These are phyloP conservation scores for Diogma glabrata DNA, from an alignment of 2,888 invertebrate species.

Conservation along the genomic window DNA sequence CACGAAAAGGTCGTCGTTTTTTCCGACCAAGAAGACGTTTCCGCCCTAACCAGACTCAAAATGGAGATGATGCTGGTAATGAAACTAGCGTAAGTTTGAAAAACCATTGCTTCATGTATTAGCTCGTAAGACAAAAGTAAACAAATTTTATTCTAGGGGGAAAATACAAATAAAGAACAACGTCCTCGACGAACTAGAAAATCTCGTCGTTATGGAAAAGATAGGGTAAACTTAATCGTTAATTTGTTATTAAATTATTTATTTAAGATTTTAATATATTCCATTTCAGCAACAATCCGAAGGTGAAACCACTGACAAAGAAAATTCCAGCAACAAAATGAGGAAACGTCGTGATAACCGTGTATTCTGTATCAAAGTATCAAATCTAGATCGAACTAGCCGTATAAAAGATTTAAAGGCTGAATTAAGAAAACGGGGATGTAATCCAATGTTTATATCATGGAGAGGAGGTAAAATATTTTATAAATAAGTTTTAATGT, in stretches of 20 bases:
- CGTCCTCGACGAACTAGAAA: slow-evolving; percentile 20
- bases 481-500: slow-evolving; percentile 6
- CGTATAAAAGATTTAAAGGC: slow-evolving; percentile 64
- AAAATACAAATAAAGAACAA: slow-evolving; percentile 27
- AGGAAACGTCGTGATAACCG: slow-evolving; percentile 21
- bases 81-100: not conserved
- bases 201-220: slow-evolving; percentile 18
- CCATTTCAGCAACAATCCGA: not conserved
- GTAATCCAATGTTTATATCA: slow-evolving; percentile 63
- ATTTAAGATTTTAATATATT: not conserved
- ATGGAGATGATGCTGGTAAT: slow-evolving; percentile 18
- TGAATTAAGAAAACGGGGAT: slow-evolving; percentile 58
- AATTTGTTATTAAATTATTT: not conserved
- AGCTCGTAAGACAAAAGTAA: not conserved
- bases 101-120: not conserved
- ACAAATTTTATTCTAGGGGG: slow-evolving; percentile 1
- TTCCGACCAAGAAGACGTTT: slow-evolving; percentile 38
- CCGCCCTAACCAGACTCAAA: slow-evolving; percentile 19
- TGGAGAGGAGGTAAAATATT: slow-evolving; percentile 52
- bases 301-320: slow-evolving; percentile 3
- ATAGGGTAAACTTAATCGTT: not conserved
- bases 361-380: slow-evolving; percentile 42
- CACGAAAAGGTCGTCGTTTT: slow-evolving; percentile 25
- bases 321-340: not conserved
- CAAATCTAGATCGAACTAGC: slow-evolving; percentile 58